Evolutionary conservation across 2,888 invertebrate genomes (phyloP).

Genomic region (Tipula unca): DNA sequence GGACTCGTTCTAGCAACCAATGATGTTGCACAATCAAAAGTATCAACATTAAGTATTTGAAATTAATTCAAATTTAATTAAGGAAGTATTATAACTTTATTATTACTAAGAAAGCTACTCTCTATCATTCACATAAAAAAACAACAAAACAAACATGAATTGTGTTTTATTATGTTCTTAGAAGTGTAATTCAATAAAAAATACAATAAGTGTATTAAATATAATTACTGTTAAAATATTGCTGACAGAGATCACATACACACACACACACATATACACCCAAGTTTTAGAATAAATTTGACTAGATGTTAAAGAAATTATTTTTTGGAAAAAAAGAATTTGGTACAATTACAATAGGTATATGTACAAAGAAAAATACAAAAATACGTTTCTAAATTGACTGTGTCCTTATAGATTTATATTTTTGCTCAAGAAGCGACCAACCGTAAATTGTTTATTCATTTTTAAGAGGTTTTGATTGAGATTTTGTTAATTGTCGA

Average conservation of each 20-base stretch:
- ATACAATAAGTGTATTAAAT: neutral
- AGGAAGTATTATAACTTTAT: neutral
- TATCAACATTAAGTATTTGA: neutral
- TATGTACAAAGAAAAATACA: neutral
- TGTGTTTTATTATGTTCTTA: neutral
- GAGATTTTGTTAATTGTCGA: neutral
- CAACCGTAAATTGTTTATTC: neutral
- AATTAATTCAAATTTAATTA: neutral
- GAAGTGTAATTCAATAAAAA: neutral
- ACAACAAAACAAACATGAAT: neutral
- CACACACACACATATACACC: neutral
- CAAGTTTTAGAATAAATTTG: neutral
- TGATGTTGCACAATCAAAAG: conserved; percentile 22
- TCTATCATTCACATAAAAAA: neutral
- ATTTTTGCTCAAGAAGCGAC: neutral
- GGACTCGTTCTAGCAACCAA: conserved; percentile 56
- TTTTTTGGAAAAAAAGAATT: neutral
- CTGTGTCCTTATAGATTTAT: neutral
- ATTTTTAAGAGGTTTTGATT: neutral
- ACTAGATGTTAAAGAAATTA: neutral
- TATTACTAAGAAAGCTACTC: neutral
- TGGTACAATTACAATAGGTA: neutral
- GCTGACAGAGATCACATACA: neutral
- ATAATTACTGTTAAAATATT: neutral
- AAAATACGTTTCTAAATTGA: neutral